Base-by-base conservation (phyloP, 1,140 invertebrate genomes). In the Monochamus saltuarius region DNA sequence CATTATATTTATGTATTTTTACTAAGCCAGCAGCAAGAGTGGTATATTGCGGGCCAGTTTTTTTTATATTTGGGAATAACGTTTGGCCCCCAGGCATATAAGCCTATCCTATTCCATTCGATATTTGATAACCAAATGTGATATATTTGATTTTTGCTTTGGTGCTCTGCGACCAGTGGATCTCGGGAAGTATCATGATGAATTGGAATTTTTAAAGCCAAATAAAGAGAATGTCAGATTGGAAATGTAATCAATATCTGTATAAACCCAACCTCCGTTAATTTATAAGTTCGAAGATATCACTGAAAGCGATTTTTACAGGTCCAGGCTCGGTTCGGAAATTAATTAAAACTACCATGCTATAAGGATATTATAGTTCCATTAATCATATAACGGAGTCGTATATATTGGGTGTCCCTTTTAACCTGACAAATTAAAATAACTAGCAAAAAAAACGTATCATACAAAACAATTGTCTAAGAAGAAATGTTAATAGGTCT, bases 1-100 rank as follows among this genome's bases (percentile, higher is more conserved):
- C 71, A 73, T 73, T 73, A 73, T 73, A 70, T 73, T 73, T 71
- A 73, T 70, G 71, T 70, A 73, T 73, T 73, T 73, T 73, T 71
- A 71, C 57, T 69, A 71, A 71, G 69, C 67, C 65, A 59, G 54
- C 45, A 64, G 56, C 56, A 59, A 56, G 62, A 52, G 38, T 38
- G 51, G 56, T 53, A 61, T 67, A 65, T 64, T 61, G 22, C 22
- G 22, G 22, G 22, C 22, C 22, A 29, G 22, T 29, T 29, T 29
- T 29, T 29, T 29, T 29, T 65, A 68, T 63, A 65, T 68, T 70
- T 66, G 62, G 53, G 60, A 64, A 64, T 68, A 62, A 59, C 56
- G 65, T 49, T 64, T 59, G 56, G 55, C 62, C 52, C 54, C 53
- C 14, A 42, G 65, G 57, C 46, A 37, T 53, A 45, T 53, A 43